phyloP scores from a whole-genome alignment of 2,888 invertebrate species.

The Caenorhabditis becei region DNA sequence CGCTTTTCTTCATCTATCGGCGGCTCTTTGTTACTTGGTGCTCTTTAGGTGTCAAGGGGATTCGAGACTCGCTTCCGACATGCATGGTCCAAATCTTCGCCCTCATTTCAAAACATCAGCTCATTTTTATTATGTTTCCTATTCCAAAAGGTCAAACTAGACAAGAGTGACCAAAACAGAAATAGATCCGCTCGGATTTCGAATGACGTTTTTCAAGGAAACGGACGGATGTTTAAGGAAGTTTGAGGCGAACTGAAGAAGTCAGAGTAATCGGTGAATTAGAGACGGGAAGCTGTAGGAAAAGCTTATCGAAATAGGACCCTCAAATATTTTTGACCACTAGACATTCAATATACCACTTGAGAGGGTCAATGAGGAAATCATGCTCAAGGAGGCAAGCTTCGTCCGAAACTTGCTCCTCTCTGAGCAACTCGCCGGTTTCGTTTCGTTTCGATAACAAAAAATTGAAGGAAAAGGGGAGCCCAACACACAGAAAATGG shows the following conservation, averaged over 20 bases:
- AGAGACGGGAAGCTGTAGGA: not conserved
- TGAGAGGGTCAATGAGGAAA: constrained; percentile 57
- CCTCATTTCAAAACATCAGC: constrained; percentile 57
- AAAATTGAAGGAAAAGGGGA: constrained; percentile 28
- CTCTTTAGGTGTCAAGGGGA: constrained; percentile 61
- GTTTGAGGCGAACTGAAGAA: too few relatives aligned
- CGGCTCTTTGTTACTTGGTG: constrained; percentile 62
- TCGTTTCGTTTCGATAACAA: constrained; percentile 45
- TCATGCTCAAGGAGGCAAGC: constrained; percentile 56
- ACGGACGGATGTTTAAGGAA: not conserved
- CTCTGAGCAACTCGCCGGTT: not conserved
- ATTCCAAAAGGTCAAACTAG: constrained; percentile 37
- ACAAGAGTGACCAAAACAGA: constrained; percentile 4
- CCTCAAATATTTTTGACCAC: constrained; percentile 48
- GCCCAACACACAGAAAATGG: constrained; percentile 38
- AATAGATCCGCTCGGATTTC: not conserved
- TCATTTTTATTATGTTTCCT: constrained; percentile 47
- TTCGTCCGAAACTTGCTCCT: constrained; percentile 40
- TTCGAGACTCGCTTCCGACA: constrained; percentile 41
- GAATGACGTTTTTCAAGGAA: constrained; percentile 4
- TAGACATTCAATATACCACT: constrained; percentile 59
- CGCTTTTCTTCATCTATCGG: constrained; percentile 59
- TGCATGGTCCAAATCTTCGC: constrained; percentile 47
- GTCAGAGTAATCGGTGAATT: not conserved
- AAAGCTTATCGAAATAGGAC: constrained; percentile 13